Evolutionary conservation across 2,797 vertebrate species (phyloP).

Genomic region (Esox masquinongy): DNA sequence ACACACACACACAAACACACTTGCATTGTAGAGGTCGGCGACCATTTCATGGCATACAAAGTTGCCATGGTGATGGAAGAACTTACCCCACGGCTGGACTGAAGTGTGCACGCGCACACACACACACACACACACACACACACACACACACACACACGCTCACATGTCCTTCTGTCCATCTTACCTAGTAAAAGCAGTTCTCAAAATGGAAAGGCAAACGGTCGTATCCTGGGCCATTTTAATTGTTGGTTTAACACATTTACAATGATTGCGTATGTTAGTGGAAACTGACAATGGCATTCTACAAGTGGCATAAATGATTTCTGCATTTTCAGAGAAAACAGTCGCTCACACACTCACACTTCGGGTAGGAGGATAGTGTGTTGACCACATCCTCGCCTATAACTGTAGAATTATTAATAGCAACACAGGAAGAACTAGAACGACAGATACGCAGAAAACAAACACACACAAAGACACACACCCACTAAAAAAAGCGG

Average conservation of each 20-base stretch:
- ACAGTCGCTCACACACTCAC: not conserved
- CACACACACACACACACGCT: not conserved
- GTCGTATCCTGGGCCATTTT: not conserved
- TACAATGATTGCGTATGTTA: not conserved
- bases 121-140: not conserved
- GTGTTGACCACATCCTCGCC: not conserved
- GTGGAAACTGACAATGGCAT: not conserved
- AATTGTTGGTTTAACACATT: not conserved
- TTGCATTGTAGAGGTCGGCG: not conserved
- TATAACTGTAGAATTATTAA: not conserved
- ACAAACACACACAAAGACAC: not conserved
- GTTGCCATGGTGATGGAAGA: not conserved
- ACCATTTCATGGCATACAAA: not conserved
- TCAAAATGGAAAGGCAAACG: not conserved
- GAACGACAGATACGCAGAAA: not conserved
- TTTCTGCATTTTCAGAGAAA: not conserved
- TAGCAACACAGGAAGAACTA: not conserved
- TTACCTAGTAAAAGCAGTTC: not conserved
- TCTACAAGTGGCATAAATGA: not conserved
- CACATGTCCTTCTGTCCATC: not conserved
- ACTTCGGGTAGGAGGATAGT: not conserved
- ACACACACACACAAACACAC: constrained; percentile 10
- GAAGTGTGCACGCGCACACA: not conserved
- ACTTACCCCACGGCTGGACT: not conserved
- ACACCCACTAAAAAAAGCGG: not conserved